Percentiles rank a stretch among this genome's conserved stretches.
Conservation (phyloP, 2,888 invertebrate species). For the Rotaria magnacalcarata region DNA sequence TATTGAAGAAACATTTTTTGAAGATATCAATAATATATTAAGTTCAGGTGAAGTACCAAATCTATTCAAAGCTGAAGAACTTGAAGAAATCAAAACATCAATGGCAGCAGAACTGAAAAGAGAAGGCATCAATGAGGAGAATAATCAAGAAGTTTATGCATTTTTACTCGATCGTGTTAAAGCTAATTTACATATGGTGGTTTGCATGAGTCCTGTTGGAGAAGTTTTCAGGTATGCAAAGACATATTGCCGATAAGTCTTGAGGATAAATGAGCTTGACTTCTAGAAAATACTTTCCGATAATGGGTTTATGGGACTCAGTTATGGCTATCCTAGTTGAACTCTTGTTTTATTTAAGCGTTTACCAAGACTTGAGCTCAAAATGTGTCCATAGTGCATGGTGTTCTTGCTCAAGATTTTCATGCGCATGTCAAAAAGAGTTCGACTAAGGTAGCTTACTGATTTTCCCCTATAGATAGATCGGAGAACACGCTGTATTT, state of each 20-base stretch:
- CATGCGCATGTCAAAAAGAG: too few relatives aligned
- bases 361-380: too few relatives aligned
- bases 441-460: too few relatives aligned
- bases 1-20: constrained; percentile 75
- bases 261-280: too few relatives aligned
- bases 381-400: too few relatives aligned
- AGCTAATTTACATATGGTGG: constrained; percentile 72
- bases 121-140: constrained; percentile 56
- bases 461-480: too few relatives aligned
- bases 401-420: too few relatives aligned
- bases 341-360: too few relatives aligned
- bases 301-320: too few relatives aligned
- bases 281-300: too few relatives aligned
- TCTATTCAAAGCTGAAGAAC: constrained; percentile 79
- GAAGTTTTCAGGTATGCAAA: constrained; percentile 66
- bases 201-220: constrained; percentile 84
- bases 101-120: constrained; percentile 56
- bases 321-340: too few relatives aligned
- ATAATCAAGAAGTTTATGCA: constrained; percentile 50
- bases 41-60: constrained; percentile 82
- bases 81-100: constrained; percentile 68
- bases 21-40: constrained; percentile 80
- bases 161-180: constrained; percentile 75
- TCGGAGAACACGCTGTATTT: too few relatives aligned
- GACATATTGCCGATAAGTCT: not conserved